Evolutionary conservation across 2,113 vertebrate genomes (phyloP), one percentile per base, ranked within the genome.

Genomic region (Chascanopsetta lugubris): DNA sequence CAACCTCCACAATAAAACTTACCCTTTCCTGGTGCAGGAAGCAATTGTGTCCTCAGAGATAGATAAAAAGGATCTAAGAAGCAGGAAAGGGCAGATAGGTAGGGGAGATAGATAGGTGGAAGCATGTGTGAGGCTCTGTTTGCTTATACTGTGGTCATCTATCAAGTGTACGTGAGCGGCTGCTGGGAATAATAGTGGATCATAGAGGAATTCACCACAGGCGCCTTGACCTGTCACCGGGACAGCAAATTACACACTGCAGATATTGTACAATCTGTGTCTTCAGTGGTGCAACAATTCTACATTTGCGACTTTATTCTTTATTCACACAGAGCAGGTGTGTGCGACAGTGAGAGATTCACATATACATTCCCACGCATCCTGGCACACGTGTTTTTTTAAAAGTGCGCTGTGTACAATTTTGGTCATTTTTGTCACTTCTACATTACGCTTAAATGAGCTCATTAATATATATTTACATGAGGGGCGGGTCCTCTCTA

Each of bases 31-130:
- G 45, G 26, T 43, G 34, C 43, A 62, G 38, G 46, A 77, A 66
- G 48, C 1, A 42, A 69, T 75, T 62, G 61, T 72, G 74, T 87
- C 75, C 70, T 76, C 80, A 59, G 62, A 85, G 72, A 68, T 67
- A 25, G 51, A 82, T 84, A 59, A 82, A 79, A 66, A 58, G 69
- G 51, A 75, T 75, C 75, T 68, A 73, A 79, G 72, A 65, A 82
- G 34, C 64, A 60, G 72, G 34, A 66, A 69, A 65, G 83, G 75
- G 57, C 55, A 82, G 79, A 74, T 76, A 57, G 56, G 61, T 46
- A 57, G 42, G 54, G 51, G 58, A 38, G 80, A 80, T 81, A 61
- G 58, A 66, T 13, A 15, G 12, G 15, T 69, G 68, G 34, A 77
- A 69, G 26, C 56, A 49, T 67, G 40, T 50, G 50, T 21, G 29